Evolutionary conservation across 2,113 vertebrate species (phyloP), one percentile per base, ranked within the genome.

Genomic region (Cyphomyrus plagiostoma): DNA sequence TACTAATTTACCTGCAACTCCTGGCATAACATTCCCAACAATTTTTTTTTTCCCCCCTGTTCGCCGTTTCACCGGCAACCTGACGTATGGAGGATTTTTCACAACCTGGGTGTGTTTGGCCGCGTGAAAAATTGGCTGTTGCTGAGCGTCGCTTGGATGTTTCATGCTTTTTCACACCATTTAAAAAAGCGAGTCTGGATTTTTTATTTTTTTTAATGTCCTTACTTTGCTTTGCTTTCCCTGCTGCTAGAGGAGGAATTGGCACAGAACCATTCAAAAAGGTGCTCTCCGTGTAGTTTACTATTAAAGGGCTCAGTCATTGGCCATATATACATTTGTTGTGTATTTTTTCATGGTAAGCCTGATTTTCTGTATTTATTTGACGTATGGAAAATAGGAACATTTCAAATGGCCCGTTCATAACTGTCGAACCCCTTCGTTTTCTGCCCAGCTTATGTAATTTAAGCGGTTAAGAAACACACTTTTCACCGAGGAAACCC

Each of bases 401-500:
- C 15, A 89, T 85, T 90, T 86, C 88, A 92, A 93, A 92, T 50
- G 90, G 88, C 45, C 86, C 90, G 91, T 84, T 92, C 91, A 90
- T 90, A 89, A 85, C 86, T 30, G 77, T 26, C 26, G 83, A 90
- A 91, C 88, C 85, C 49, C 66, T 77, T 56, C 66, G 89, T 90
- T 92, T 92, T 92, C 83, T 56, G 88, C 86, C 90, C 90, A 90
- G 91, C 88, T 90, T 56, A 62, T 83, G 89, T 84, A 88, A 87
- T 90, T 92, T 88, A 66, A 91, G 91, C 90, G 89, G 88, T 91
- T 89, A 89, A 90, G 87, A 89, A 92, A 89, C 87, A 92, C 90
- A 91, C 90, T 90, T 92, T 93, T 94, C 92, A 91, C 90, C 90
- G 90, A 89, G 88, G 88, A 86, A 88, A 89, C 89, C 90, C 42